Evolutionary conservation across 1,140 invertebrate species (phyloP), one percentile per base, ranked within the genome.

Genomic region (Heliconius melpomene): DNA sequence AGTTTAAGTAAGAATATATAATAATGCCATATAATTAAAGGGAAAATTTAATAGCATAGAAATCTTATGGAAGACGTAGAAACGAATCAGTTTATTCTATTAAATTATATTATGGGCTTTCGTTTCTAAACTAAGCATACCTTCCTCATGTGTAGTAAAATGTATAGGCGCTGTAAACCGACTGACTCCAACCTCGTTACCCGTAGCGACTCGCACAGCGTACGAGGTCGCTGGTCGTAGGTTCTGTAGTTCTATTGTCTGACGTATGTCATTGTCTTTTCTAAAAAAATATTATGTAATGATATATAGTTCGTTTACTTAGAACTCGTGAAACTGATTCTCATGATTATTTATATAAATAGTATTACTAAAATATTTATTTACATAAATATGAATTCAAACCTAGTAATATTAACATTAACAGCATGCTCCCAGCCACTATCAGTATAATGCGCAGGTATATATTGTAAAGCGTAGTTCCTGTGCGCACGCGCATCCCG

Each of bases 131-230:
- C 18, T 2, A 20, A 52, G 7, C 18, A 18, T 52, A 83, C 74
- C 76, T 79, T 83, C 75, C 83, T 94, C 93, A 57, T 92, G 90
- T 6, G 94, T 95, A 0, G 93, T 95, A 78, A 95, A 94, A 60
- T 94, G 91, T 26, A 93, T 77, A 5, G 93, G 90, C 0, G 90
- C 82, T 0, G 93, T 93, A 71, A 87, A 95, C 2, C 89, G 81
- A 74, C 93, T 94, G 29, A 89, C 84, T 9, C 93, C 94, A 0
- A 94, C 93, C 79, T 92, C 87, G 79, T 94, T 94, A 9, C 88
- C 91, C 0, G 94, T 92, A n/a, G 94, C 93, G 0, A 94, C 89
- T 13, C 93, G 79, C 0, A 92, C 90, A 3, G 88, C 87, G 32
- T 94, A 95, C 0, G 90, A 83, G 0, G 91, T 93, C 0, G 94